A percentile compares a stretch with the other conserved stretches of the same genome.
phyloP scores from a whole-genome alignment of 64 coral and sea anemone species.

The Trachythela sp. region DNA sequence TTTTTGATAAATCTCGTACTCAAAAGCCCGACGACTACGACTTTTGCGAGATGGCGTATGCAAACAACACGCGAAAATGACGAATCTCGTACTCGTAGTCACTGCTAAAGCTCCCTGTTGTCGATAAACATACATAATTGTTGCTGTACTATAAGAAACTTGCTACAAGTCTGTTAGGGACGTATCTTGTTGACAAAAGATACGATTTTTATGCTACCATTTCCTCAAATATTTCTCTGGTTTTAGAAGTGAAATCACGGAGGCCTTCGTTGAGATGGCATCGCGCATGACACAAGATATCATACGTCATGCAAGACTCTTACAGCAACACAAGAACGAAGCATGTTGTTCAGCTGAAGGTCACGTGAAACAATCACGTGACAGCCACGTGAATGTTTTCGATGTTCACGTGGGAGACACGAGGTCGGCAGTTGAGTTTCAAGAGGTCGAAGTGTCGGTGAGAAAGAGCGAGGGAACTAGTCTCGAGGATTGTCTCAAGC shows the following conservation, averaged over 20 bases:
- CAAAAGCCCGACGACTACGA: too few relatives aligned
- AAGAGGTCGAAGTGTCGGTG: conserved; percentile 72
- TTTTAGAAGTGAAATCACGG: conserved; percentile 80
- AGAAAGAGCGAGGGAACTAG: conserved; percentile 75
- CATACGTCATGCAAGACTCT: conserved; percentile 43
- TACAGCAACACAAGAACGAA: neutral
- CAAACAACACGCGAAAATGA: too few relatives aligned
- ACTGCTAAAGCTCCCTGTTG: too few relatives aligned
- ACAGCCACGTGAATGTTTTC: conserved; percentile 53
- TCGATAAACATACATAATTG: too few relatives aligned
- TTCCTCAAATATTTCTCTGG: neutral
- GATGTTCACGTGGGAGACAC: conserved; percentile 51
- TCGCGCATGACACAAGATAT: conserved; percentile 96
- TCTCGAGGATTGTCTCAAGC: conserved; percentile 84
- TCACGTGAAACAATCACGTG: neutral
- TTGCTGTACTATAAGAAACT: too few relatives aligned
- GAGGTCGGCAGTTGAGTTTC: neutral
- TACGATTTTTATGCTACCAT: too few relatives aligned
- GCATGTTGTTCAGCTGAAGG: neutral
- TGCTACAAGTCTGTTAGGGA: too few relatives aligned
- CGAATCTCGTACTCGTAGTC: too few relatives aligned
- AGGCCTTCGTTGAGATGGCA: conserved; percentile 84
- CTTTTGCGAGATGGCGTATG: too few relatives aligned
- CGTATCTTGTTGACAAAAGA: too few relatives aligned
- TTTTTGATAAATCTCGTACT: too few relatives aligned